phyloP scores from a whole-genome alignment of 2,888 invertebrate genomes.

The Athalia rosae region DNA sequence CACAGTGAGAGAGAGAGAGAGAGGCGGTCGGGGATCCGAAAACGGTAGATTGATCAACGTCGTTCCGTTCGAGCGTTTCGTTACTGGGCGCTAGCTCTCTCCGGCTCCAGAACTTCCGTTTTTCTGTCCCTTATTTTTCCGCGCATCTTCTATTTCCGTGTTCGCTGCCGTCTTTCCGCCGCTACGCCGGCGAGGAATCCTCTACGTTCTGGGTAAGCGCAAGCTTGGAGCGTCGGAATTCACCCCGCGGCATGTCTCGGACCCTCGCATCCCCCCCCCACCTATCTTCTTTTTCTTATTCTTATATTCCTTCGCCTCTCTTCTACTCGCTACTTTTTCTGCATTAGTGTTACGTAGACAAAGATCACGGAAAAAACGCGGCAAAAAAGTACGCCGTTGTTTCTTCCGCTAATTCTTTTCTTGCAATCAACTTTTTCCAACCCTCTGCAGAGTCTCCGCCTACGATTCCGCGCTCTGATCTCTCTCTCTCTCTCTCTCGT shows the following conservation, averaged over 20 bases:
- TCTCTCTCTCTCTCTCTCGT: neutral
- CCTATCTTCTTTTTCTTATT: no score
- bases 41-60: constrained; percentile 69
- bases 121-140: constrained; percentile 52
- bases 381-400: constrained; percentile 55
- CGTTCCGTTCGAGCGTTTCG: constrained; percentile 64
- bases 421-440: constrained; percentile 62
- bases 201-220: constrained; percentile 63
- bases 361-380: constrained; percentile 57
- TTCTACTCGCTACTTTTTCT: constrained; percentile 45
- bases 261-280: constrained; percentile 49
- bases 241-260: constrained; percentile 57
- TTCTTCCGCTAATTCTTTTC: constrained; percentile 68
- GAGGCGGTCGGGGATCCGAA: constrained; percentile 57
- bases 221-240: constrained; percentile 54
- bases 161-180: constrained; percentile 52
- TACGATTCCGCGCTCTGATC: constrained; percentile 35
- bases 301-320: constrained; percentile 17
- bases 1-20: constrained; percentile 51
- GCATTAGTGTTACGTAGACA: constrained; percentile 53
- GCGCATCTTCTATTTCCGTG: constrained; percentile 42
- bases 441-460: constrained; percentile 22
- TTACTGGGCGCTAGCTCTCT: constrained; percentile 46
- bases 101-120: constrained; percentile 37
- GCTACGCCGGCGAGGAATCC: constrained; percentile 55